Evolutionary conservation across 2,888 invertebrate genomes (phyloP).

Genomic region (Aporophyla lueneburgensis): DNA sequence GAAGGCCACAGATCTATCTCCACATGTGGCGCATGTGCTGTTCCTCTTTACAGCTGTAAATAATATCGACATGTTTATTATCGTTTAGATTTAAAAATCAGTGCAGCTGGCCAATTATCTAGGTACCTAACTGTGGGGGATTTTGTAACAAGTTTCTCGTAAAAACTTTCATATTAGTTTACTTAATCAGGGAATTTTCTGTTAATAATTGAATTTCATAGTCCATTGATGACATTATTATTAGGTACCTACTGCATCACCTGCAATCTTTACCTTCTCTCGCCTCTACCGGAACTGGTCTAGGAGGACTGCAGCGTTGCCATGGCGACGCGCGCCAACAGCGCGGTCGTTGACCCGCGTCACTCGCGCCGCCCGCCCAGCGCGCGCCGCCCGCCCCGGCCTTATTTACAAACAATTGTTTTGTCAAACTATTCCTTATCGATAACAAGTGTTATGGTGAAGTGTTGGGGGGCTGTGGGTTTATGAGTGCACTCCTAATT

Average conservation of each 20-base stretch:
- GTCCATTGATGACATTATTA: neutral
- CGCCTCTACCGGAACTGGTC: conserved; percentile 52
- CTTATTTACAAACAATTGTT: conserved; percentile 76
- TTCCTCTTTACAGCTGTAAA: neutral
- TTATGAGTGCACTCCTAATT: conserved; percentile 32
- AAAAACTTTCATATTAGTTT: neutral
- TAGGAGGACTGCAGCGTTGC: conserved; percentile 73
- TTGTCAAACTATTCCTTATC: conserved; percentile 61
- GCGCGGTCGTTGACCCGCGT: conserved; percentile 76
- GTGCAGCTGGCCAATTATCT: neutral
- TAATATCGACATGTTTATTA: conserved; percentile 15
- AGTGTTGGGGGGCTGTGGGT: conserved; percentile 37
- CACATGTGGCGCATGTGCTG: neutral
- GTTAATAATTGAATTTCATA: neutral
- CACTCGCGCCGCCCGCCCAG: conserved; percentile 75
- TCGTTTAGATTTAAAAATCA: neutral
- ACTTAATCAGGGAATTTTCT: neutral
- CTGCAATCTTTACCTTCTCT: conserved; percentile 19
- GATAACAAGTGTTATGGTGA: conserved; percentile 59
- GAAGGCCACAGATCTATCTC: conserved; percentile 33
- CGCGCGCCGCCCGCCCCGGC: conserved; percentile 73
- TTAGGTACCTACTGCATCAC: conserved; percentile 8
- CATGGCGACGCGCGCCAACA: conserved; percentile 78
- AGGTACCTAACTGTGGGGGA: neutral
- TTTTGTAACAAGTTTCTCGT: neutral